Percentiles rank a stretch among this genome's conserved stretches.
phyloP scores from a whole-genome alignment of 2,797 vertebrate species.

The Sparus aurata region DNA sequence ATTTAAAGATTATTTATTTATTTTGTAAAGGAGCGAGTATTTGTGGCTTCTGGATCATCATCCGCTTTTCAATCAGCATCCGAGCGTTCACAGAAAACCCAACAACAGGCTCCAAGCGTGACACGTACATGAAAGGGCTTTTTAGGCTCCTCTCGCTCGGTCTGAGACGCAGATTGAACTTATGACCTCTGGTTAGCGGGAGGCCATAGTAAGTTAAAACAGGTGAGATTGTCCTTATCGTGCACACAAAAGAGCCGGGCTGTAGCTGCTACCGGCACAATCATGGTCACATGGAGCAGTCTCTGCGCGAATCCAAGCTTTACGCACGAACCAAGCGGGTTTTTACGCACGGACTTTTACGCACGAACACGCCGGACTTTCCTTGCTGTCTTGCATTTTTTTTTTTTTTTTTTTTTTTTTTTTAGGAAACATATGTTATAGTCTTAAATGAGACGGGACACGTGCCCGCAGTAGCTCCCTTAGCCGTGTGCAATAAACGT shows the following conservation, averaged over 20 bases:
- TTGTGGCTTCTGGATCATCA: slow-evolving; percentile 25
- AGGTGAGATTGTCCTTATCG: slow-evolving; percentile 37
- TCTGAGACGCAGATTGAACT: slow-evolving; percentile 84
- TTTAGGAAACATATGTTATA: slow-evolving; percentile 21
- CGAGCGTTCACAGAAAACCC: slow-evolving; percentile 35
- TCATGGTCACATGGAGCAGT: slow-evolving; percentile 61
- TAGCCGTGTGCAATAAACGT: slow-evolving; percentile 36
- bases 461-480: slow-evolving; percentile 62
- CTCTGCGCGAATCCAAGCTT: slow-evolving; percentile 51
- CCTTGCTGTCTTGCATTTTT: slow-evolving; percentile 16
- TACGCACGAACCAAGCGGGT: slow-evolving; percentile 53
- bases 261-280: slow-evolving; percentile 47
- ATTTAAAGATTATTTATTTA: not conserved
- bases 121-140: slow-evolving; percentile 59
- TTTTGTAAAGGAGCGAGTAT: not conserved
- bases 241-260: not conserved
- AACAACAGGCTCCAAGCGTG: slow-evolving; percentile 30
- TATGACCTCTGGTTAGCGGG: slow-evolving; percentile 89
- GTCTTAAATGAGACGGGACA: slow-evolving; percentile 46
- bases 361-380: slow-evolving; percentile 33
- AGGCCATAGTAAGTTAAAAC: slow-evolving; percentile 79
- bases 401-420: too few relatives aligned
- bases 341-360: slow-evolving; percentile 76
- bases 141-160: slow-evolving; percentile 34
- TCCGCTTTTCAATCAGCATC: slow-evolving; percentile 27